Evolutionary conservation across 2,113 vertebrate species (phyloP), one percentile per base, ranked within the genome.

Genomic region (Haplochromis vanheusdeni): DNA sequence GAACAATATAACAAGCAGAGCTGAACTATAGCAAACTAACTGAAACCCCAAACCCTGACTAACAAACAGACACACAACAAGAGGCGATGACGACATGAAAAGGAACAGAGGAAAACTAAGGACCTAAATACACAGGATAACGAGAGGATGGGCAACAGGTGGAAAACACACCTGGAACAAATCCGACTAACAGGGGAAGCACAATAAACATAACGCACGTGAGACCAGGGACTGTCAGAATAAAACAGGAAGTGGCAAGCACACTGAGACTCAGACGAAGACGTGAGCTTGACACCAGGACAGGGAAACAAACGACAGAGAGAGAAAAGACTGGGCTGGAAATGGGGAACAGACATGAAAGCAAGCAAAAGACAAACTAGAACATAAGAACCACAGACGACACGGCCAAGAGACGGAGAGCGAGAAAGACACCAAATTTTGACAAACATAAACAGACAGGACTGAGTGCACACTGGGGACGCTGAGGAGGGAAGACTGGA

Each of bases 131-230:
- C 58, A 62, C 58, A 0, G 17, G 17, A n/a, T 12, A 62, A 35
- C 4, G 9, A 62, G 17, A 0, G 31, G 17, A 35, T n/a, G 17
- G 31, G 17, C 58, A 35, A 7, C 17, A 12, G 4, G 31, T 62
- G 17, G 31, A 5, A 35, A 62, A 35, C 4, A 35, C 58, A 62
- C 31, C 58, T 62, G 58, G 17, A 62, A 35, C 58, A 62, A 62
- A 62, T 35, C 31, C 1, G 9, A 62, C 58, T 35, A 7, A 62
- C 58, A 62, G 16, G 9, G 58, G 16, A 6, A 33, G 16, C 28
- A 33, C 0, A 19, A 62, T 33, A 60, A 60, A 33, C 56, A 60
- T 1, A 0, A 33, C 2, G 0, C 28, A 62, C 0, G 5, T 17
- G 28, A 35, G 58, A 35, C 9, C 31, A n/a, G 17, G 4, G 31